These are phyloP conservation scores for Halcyon malimbica DNA, from an alignment of 2,113 vertebrate species.

Conservation along the genomic window DNA sequence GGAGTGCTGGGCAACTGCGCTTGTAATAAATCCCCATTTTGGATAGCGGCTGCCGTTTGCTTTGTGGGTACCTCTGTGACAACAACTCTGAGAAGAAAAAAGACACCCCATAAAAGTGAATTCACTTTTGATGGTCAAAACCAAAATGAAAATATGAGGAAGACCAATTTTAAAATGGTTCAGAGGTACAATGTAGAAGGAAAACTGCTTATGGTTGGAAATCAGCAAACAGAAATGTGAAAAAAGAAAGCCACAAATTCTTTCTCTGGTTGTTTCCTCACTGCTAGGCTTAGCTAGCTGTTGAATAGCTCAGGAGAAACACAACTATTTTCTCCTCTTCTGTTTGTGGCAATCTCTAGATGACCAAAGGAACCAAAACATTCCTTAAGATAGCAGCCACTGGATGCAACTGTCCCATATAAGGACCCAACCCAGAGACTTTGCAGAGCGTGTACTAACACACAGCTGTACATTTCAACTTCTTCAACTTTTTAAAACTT, in stretches of 20 bases:
- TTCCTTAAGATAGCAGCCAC: neutral
- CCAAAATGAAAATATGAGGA: neutral
- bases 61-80: no score
- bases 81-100: neutral
- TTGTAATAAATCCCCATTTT: no score
- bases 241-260: neutral
- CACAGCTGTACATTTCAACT: neutral
- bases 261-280: neutral
- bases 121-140: neutral
- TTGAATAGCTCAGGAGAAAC: neutral
- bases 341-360: neutral
- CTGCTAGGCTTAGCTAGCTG: neutral
- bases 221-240: neutral
- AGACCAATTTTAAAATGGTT: neutral
- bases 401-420: neutral
- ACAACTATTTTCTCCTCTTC: neutral
- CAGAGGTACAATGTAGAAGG: neutral
- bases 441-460: neutral
- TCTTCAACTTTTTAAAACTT: neutral
- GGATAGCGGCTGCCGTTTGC: no score
- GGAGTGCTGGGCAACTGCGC: no score
- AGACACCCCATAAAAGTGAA: fast-evolving
- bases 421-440: neutral
- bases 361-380: neutral
- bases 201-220: neutral